A percentile compares a stretch with the other conserved stretches of the same genome.
Conservation (phyloP, 2,888 invertebrate species). For the Harpagoxenus sublaevis region DNA sequence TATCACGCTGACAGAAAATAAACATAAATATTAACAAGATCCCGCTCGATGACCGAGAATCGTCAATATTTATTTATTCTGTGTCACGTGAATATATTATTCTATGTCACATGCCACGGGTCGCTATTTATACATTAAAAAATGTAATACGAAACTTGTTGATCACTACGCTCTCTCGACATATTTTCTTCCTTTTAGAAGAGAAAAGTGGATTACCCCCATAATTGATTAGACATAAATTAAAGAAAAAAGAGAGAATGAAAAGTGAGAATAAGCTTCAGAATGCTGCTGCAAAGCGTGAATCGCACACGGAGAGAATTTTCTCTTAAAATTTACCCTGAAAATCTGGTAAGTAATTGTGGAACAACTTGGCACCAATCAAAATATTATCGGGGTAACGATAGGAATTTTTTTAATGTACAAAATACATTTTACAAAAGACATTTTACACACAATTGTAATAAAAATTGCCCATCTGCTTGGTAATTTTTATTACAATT, state of each 20-base stretch:
- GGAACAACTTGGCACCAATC: no score
- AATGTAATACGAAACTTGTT: background rate
- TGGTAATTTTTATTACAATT: no score
- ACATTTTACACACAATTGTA: no score
- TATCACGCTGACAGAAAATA: background rate
- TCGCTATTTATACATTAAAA: background rate
- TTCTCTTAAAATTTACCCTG: no score
- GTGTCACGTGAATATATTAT: background rate
- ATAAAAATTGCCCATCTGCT: no score
- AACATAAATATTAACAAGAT: background rate
- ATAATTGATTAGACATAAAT: background rate
- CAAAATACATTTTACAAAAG: no score
- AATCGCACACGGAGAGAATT: background rate
- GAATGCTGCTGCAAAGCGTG: background rate
- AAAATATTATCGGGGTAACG: no score
- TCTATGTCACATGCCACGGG: background rate
- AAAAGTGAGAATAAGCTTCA: background rate
- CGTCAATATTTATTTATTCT: background rate
- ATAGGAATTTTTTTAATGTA: no score
- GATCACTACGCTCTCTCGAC: background rate
- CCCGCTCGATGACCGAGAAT: background rate
- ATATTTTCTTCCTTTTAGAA: background rate
- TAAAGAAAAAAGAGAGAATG: background rate
- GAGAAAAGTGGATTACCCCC: background rate
- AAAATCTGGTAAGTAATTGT: no score